Percentiles rank a stretch among this genome's conserved stretches.
Evolutionary conservation across 2,113 vertebrate species (phyloP).

Genomic region (Crotalus viridis): DNA sequence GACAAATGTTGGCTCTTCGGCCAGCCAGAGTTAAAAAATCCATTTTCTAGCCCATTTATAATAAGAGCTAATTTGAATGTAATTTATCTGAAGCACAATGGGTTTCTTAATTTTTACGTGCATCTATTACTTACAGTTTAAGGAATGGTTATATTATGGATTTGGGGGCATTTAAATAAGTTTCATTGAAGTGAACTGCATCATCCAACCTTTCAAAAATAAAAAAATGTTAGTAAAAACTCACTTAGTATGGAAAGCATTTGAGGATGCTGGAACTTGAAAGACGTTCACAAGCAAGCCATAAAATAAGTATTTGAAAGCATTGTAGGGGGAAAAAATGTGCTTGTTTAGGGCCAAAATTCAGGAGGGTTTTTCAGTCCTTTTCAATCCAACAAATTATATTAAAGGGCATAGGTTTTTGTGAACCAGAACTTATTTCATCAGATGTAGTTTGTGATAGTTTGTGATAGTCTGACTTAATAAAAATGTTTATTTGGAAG

Average conservation of each 20-base stretch:
- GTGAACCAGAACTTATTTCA: not conserved
- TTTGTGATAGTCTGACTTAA: not conserved
- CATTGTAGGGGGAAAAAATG: not conserved
- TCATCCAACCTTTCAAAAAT: conserved; percentile 73
- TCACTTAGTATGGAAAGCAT: conserved; percentile 54
- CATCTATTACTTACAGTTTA: conserved; percentile 77
- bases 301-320: conserved; percentile 51
- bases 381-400: not conserved
- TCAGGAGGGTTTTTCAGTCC: not conserved
- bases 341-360: not conserved
- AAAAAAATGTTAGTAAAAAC: conserved; percentile 70
- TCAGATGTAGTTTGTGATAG: not conserved
- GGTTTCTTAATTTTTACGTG: conserved; percentile 73
- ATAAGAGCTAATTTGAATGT: conserved; percentile 78
- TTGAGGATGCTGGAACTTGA: not conserved
- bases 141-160: conserved; percentile 75
- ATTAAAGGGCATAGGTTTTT: not conserved
- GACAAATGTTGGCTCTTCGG: conserved; percentile 78
- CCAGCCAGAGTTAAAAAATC: conserved; percentile 74
- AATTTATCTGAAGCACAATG: conserved; percentile 78
- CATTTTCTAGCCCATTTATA: conserved; percentile 81
- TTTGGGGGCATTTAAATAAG: conserved; percentile 75
- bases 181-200: conserved; percentile 72
- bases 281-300: conserved; percentile 26
- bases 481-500: not conserved